These are phyloP conservation scores for Diarsia mendica DNA, from an alignment of 2,888 invertebrate genomes.

Conservation along the genomic window DNA sequence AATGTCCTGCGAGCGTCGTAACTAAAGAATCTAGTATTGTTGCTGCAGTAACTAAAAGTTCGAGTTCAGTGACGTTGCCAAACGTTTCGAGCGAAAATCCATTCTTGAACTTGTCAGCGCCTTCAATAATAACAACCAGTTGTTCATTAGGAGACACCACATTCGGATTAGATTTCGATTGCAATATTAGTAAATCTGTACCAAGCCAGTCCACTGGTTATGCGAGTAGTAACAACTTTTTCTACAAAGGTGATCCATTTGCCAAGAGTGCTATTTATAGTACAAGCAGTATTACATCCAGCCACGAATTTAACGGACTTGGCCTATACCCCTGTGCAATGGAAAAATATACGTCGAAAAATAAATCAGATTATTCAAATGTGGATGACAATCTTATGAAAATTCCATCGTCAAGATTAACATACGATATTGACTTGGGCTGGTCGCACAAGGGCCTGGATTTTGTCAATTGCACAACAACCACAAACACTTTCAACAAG, in stretches of 20 bases:
- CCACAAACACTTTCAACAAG: conserved; percentile 80
- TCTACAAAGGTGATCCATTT: conserved; percentile 86
- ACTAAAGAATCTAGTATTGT: conserved; percentile 68
- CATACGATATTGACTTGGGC: conserved; percentile 87
- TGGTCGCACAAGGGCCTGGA: conserved; percentile 89
- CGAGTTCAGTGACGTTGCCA: conserved; percentile 66
- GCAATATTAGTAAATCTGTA: conserved; percentile 80
- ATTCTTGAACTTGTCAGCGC: conserved; percentile 83
- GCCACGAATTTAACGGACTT: conserved; percentile 85
- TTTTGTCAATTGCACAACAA: conserved; percentile 84
- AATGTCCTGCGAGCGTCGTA: conserved; percentile 72
- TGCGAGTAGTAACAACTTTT: conserved; percentile 80
- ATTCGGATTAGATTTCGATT: conserved; percentile 85
- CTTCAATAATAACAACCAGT: conserved; percentile 81
- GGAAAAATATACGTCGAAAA: conserved; percentile 86
- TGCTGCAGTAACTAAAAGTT: conserved; percentile 68
- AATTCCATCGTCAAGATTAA: conserved; percentile 85
- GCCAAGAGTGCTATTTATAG: conserved; percentile 86
- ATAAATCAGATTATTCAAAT: conserved; percentile 82
- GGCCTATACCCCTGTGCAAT: conserved; percentile 88
- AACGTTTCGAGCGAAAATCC: conserved; percentile 82
- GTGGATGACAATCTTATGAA: conserved; percentile 88
- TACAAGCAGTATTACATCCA: conserved; percentile 85
- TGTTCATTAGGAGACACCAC: conserved; percentile 78
- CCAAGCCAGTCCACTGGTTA: conserved; percentile 78